Conservation (phyloP, 2,797 vertebrate genomes). For the Myotis findleyi region DNA sequence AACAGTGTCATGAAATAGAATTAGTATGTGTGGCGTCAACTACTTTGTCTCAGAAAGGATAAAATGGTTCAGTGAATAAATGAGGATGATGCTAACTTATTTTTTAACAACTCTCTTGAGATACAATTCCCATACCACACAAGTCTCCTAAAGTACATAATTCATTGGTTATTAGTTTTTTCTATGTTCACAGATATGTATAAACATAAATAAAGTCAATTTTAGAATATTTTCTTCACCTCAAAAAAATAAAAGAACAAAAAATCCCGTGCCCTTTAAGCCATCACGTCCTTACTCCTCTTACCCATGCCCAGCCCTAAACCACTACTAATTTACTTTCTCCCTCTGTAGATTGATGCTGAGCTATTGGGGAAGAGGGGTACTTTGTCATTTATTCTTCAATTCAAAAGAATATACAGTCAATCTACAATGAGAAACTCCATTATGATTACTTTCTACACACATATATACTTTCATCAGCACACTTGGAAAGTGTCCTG, state of each 20-base stretch:
- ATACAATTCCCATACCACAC: slow-evolving; percentile 5
- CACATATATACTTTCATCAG: not conserved
- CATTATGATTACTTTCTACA: not conserved
- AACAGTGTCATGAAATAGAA: slow-evolving; percentile 13
- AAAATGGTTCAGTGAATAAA: slow-evolving; percentile 47
- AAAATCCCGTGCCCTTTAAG: not conserved
- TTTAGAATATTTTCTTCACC: slow-evolving; percentile 24
- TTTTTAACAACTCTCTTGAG: slow-evolving; percentile 24
- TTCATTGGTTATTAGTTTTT: not conserved
- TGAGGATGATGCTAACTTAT: not conserved
- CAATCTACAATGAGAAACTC: not conserved
- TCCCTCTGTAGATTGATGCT: not conserved
- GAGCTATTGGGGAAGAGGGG: not conserved
- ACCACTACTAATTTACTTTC: not conserved
- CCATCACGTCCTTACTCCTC: not conserved
- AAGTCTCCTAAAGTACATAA: slow-evolving; percentile 10
- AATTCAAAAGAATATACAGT: not conserved
- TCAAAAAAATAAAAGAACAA: not conserved
- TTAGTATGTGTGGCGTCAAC: not conserved
- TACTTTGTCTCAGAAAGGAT: not conserved
- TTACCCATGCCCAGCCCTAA: not conserved
- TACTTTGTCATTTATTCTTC: not conserved
- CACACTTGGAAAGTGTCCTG: not conserved
- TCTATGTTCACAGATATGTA: not conserved
- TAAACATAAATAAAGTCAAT: not conserved